Base-by-base conservation (phyloP, 2,888 invertebrate genomes). In the Biston betularia region DNA sequence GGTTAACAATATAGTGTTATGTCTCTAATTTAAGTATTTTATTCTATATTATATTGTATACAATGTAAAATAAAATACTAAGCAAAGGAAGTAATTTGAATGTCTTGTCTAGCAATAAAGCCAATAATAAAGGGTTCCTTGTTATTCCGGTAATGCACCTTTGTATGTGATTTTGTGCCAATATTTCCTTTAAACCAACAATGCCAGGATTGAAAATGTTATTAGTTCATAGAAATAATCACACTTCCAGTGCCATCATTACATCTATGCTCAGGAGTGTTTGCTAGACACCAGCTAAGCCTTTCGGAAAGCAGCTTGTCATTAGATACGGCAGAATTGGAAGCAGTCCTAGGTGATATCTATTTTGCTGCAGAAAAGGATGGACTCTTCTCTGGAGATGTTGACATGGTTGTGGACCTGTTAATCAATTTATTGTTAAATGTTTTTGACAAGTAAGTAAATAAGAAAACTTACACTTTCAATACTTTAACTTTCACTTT, bases 321-420 rank as follows among this genome's bases (percentile, higher is more conserved):
- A 35, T 85, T 97, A 48, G 96, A 96, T 80, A 94, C 95, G 40
- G 94, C 94, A 46, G 96, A 97, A 82, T 83, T 97, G 33, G 96
- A 96, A 81, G 95, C 96, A 53, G 95, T 97, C 14, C 88, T 97
- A 7, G 95, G 95, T 1, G 97, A 97, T 79, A 96, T 97, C 70
- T 96, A 95, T 83, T 96, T 96, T 90, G 96, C 96, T 24, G 95
- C 96, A 0, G 95, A 95, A 77, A 96, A 96, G 78, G 96, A 96
- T 80, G 95, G 95, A 52, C 84, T 95, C 63, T 94, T 94, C 55
- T 92, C 92, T 76, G 95, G 95, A 57, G 95, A 96, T 78, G 93
- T 96, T 35, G 95, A 96, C 80, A 83, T 95, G 69, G 93, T 95
- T 33, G 95, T 96, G 45, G 96, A 96, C 83, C 83, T 96, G 65